Evolutionary conservation across 2,797 vertebrate species (phyloP).

Genomic region (Rhinella marina): DNA sequence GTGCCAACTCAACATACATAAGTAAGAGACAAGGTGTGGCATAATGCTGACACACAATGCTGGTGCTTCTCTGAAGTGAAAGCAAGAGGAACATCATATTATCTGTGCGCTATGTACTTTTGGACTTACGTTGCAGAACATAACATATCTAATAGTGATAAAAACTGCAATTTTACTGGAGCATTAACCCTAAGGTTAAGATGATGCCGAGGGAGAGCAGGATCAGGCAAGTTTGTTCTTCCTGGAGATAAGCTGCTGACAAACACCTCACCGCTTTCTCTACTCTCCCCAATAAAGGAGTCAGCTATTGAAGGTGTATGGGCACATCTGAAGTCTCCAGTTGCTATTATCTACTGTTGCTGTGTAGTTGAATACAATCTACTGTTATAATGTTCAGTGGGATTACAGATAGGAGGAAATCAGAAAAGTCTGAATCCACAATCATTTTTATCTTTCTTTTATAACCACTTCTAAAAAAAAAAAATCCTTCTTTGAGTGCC

Average conservation of each 20-base stretch:
- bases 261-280: no score
- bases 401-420: background rate
- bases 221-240: no score
- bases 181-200: background rate
- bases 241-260: no score
- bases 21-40: background rate
- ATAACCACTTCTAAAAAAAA: background rate
- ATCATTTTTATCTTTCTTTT: no score
- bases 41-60: background rate
- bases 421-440: background rate
- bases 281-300: no score
- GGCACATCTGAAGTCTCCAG: background rate
- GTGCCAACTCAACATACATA: background rate
- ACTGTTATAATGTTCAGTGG: background rate
- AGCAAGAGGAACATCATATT: background rate
- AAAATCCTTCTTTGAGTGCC: background rate
- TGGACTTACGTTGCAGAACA: background rate
- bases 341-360: background rate
- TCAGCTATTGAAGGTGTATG: no score
- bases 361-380: background rate
- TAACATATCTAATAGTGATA: background rate
- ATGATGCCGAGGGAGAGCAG: no score
- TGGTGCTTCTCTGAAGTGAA: background rate
- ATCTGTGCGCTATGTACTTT: background rate
- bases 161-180: background rate